Evolutionary conservation across 2,797 vertebrate genomes (phyloP), one percentile per base, ranked within the genome.

Genomic region (Danio choprae): DNA sequence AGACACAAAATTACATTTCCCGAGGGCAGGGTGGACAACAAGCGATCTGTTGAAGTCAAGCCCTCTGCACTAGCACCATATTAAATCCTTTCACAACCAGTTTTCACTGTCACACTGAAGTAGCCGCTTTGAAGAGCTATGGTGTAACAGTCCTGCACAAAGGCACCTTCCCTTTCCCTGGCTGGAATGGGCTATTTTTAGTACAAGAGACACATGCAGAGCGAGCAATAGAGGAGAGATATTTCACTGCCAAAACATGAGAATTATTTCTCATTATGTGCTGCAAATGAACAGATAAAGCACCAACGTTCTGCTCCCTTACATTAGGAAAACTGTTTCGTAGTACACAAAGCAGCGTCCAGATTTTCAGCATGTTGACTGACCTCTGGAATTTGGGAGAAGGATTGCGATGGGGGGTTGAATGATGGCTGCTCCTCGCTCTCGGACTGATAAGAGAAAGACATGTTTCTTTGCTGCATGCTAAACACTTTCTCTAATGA

Each of bases 101-200:
- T 79, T 73, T 51, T 79, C 55, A 73, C 44, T 12, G 77, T 80
- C 69, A 83, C 56, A 81, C 76, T 46, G 56, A 76, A 83, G 73
- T 70, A 60, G 15, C 20, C 11, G 46, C 71, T 64, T 81, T 58
- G 74, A 84, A 80, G 63, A 81, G 56, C 44, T 6, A 41, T 7
- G 20, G 65, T 73, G 69, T 81, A 46, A 46, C 55, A 79, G 80
- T 36, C 46, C 72, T 51, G 68, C 65, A 74, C 75, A 86, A 80
- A 84, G 77, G 76, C 81, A 80, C 71, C 72, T 75, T 75, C 44
- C 55, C 51, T 84, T 85, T 84, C 53, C 78, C 63, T 63, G 48
- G 72, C 74, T 74, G 67, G 48, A 64, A 79, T 16, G 18, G 67
- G 74, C 74, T 82, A 77, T 81, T 77, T 84, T 83, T 84, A 80